These are phyloP conservation scores for Eubucco bourcierii DNA, from an alignment of 2,113 vertebrate species.

Conservation along the genomic window DNA sequence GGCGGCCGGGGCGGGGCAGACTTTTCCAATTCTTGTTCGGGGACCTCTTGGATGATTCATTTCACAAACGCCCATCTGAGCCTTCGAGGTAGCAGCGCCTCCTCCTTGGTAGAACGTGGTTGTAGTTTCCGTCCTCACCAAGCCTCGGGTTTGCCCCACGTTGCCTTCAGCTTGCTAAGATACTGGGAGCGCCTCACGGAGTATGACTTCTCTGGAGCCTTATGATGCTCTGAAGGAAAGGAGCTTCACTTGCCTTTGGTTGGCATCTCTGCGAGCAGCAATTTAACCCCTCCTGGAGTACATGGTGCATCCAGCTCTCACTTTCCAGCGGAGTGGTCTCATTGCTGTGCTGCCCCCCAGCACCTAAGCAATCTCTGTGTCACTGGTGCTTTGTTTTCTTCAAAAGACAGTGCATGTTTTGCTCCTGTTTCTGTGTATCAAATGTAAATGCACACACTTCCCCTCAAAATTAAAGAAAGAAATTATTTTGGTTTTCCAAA, in stretches of 20 bases:
- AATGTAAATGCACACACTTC: not conserved
- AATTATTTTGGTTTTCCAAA: not conserved
- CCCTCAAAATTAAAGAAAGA: not conserved
- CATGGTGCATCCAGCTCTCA: not conserved
- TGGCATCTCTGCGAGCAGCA: not conserved
- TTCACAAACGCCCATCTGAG: not conserved
- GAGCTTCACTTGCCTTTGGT: not conserved
- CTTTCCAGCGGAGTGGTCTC: not conserved
- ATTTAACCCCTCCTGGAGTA: accelerated
- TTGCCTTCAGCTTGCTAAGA: not conserved
- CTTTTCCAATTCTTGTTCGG: not conserved
- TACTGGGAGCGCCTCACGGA: not conserved
- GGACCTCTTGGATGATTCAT: not conserved
- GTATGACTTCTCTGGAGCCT: not conserved
- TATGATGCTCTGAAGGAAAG: not conserved
- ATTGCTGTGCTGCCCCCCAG: not conserved
- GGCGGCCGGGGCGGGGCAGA: not conserved
- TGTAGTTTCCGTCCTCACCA: not conserved
- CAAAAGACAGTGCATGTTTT: not conserved
- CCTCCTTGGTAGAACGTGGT: not conserved
- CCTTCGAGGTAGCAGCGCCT: not conserved
- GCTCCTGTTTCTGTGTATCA: not conserved
- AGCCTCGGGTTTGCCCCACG: not conserved
- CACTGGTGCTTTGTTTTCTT: not conserved
- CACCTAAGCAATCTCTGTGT: not conserved